Conservation (phyloP, 2,888 invertebrate species). For the Tuberolachnus salignus region DNA sequence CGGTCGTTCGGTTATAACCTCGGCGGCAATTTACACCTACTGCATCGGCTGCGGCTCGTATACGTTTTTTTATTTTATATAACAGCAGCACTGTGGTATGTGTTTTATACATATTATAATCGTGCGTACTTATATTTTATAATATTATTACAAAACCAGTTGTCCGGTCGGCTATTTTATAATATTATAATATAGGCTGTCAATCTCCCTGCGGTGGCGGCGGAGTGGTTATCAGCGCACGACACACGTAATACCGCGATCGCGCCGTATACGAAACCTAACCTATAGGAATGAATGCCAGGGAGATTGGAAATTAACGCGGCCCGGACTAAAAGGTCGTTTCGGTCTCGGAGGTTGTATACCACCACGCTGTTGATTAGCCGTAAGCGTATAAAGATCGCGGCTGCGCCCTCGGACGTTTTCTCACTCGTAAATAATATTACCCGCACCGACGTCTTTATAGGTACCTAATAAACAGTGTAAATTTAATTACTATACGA, state of each 20-base stretch:
- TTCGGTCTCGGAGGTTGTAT: background rate
- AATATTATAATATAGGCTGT: background rate
- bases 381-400: background rate
- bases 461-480: background rate
- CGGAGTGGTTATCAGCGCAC: background rate
- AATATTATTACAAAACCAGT: slow-evolving; percentile 23
- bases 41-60: background rate
- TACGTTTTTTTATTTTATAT: too few relatives aligned
- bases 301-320: background rate
- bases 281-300: background rate
- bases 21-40: slow-evolving; percentile 44
- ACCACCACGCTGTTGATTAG: slow-evolving; percentile 9
- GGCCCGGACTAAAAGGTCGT: background rate
- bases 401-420: slow-evolving; percentile 2
- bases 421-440: slow-evolving; percentile 35
- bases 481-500: slow-evolving; percentile 17
- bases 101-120: background rate
- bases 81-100: background rate
- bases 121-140: background rate
- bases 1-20: slow-evolving; percentile 12
- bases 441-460: slow-evolving; percentile 3
- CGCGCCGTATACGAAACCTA: background rate
- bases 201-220: slow-evolving; percentile 7
- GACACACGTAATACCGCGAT: background rate
- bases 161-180: background rate